Conservation (phyloP, 2,113 vertebrate genomes). For the Atherinomorus stipes region DNA sequence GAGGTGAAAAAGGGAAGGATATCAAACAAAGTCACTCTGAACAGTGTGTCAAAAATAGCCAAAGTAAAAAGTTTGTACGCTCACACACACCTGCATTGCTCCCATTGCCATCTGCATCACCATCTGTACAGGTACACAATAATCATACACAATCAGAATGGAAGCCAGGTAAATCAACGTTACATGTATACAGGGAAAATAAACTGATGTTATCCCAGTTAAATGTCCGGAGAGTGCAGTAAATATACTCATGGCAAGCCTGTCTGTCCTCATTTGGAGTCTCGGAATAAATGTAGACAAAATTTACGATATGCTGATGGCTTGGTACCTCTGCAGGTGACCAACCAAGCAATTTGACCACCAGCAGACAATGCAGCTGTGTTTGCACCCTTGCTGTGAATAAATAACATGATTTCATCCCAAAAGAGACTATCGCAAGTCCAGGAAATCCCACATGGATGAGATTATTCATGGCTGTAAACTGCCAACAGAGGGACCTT, state of each 20-base stretch:
- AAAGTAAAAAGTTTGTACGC: constrained; percentile 37
- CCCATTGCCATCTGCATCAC: constrained; percentile 83
- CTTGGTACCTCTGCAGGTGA: constrained; percentile 24
- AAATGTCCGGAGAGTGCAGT: constrained; percentile 26
- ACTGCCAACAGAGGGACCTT: constrained; percentile 22
- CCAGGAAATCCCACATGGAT: constrained; percentile 19
- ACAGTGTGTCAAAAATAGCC: constrained; percentile 43
- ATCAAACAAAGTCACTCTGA: constrained; percentile 49
- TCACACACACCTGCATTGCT: constrained; percentile 70
- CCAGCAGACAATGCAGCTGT: constrained; percentile 33
- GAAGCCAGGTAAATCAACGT: constrained; percentile 57
- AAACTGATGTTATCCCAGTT: constrained; percentile 21
- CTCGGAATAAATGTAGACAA: constrained; percentile 4
- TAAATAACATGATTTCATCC: constrained; percentile 12
- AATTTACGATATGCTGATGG: background rate
- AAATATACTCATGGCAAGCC: constrained; percentile 25
- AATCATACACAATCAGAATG: constrained; percentile 74
- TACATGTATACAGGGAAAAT: constrained; percentile 35
- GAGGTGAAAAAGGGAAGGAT: background rate
- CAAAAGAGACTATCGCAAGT: constrained; percentile 11
- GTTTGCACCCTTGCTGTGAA: constrained; percentile 15
- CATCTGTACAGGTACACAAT: constrained; percentile 82
- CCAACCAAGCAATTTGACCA: constrained; percentile 10
- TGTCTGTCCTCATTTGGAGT: constrained; percentile 4
- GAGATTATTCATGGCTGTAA: constrained; percentile 17